Conservation (phyloP, 2,797 vertebrate species). For the Phylloscopus collybita region DNA sequence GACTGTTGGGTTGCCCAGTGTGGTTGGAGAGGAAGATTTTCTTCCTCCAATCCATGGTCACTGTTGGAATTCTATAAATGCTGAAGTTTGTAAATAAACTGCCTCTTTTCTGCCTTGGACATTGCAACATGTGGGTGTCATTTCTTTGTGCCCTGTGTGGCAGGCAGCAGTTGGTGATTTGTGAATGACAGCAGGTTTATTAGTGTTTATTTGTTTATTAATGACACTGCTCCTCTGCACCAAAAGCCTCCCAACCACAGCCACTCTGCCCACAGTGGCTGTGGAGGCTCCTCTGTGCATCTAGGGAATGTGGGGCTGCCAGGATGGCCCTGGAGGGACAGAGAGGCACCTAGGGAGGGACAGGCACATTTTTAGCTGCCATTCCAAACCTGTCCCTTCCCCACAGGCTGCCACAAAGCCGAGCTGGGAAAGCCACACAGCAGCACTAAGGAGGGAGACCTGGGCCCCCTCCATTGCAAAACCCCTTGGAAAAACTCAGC, state of each 20-base stretch:
- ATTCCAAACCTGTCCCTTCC: neutral
- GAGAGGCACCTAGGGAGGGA: accelerated
- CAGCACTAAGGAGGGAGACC: neutral
- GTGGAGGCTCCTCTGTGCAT: neutral
- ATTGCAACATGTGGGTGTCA: too few relatives aligned
- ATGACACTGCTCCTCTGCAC: accelerated
- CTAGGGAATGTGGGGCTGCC: neutral
- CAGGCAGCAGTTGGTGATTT: neutral
- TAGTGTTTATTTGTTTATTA: neutral
- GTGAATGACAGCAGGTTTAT: neutral
- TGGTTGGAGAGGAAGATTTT: too few relatives aligned
- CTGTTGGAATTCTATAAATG: too few relatives aligned
- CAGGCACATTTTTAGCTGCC: neutral
- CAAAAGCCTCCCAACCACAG: accelerated
- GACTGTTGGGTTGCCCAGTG: too few relatives aligned
- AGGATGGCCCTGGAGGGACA: neutral
- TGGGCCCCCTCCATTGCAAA: neutral
- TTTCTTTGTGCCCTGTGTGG: too few relatives aligned
- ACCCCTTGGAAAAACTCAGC: neutral
- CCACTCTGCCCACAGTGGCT: accelerated
- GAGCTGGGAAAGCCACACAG: neutral
- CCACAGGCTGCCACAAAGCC: neutral
- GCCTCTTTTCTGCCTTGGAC: too few relatives aligned
- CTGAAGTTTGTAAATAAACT: too few relatives aligned
- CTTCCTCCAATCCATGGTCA: too few relatives aligned